Conservation (phyloP, 1,140 invertebrate species). For the Brachionus asplanchnoidis region DNA sequence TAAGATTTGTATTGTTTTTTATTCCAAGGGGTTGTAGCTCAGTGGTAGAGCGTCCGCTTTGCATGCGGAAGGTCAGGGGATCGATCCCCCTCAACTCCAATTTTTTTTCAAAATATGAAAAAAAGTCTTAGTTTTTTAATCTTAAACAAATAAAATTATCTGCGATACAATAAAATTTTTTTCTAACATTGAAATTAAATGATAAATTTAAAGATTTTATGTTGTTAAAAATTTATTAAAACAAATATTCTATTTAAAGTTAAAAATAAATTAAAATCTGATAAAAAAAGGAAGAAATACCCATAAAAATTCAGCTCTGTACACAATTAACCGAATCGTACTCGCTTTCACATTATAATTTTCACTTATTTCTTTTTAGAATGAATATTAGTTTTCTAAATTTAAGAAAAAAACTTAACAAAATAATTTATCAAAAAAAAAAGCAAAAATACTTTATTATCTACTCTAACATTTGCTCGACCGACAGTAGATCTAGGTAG, state of each 20-base stretch:
- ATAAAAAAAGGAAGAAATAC: not conserved
- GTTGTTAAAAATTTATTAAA: not conserved
- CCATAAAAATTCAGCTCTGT: not conserved
- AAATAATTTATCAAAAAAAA: not conserved
- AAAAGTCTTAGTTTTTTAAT: not conserved
- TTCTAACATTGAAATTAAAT: not conserved
- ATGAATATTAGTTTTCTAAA: conserved; percentile 8
- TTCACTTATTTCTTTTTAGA: conserved; percentile 3
- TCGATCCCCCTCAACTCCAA: conserved; percentile 33
- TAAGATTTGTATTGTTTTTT: not conserved
- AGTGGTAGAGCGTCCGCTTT: conserved; percentile 39
- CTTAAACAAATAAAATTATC: not conserved
- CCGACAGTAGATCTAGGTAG: not conserved
- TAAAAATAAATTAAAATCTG: not conserved
- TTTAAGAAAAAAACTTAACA: not conserved
- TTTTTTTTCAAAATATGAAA: not conserved
- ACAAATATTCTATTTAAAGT: not conserved
- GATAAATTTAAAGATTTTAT: not conserved
- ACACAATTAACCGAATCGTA: not conserved
- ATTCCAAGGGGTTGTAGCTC: conserved; percentile 37
- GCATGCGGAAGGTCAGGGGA: conserved; percentile 37
- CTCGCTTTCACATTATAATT: not conserved
- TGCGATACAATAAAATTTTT: too few species aligned
- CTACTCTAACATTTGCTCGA: not conserved
- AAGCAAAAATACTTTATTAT: conserved; percentile 10